Base-by-base conservation (phyloP, 2,797 vertebrate genomes). In the Eurystomus glaucurus region DNA sequence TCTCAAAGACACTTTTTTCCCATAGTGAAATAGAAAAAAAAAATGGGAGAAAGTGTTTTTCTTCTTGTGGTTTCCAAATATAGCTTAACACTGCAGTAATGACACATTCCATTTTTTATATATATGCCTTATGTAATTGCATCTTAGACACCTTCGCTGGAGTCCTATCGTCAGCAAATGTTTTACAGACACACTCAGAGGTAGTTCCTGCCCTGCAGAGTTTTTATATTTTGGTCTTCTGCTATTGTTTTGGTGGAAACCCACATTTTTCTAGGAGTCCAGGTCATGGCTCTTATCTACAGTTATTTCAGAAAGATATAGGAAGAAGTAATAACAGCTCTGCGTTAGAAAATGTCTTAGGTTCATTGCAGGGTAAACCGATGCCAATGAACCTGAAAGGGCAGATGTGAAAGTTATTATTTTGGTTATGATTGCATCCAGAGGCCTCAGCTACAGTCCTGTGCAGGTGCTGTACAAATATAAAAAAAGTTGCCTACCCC, bases 71-170 rank as follows among this genome's bases (percentile, higher is more conserved):
- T 70, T 93, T 91, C 81, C 66, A 78, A 83, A 80, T 84, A 89
- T 80, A 86, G 48, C 46, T 81, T 78, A 85, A 76, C 77, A 85
- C 86, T 85, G 95, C 95, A 97, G 90, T 84, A 95, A 95, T 93
- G 93, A 92, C 92, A 97, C 93, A 94, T 95, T 66, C 68, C 25
- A 35, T 94, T 94, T 43, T 90, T 89, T 50, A 51, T 48, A 62
- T 28, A 51, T 57, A 33, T 23, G 48, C 66, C 74, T 96, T 94
- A 96, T 89, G 91, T 91, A 96, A 95, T 92, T 82, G 74, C 25
- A 77, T 51, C 64, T 85, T 54, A 92, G 86, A 82, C 80, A 74
- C 39, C 39, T 61, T 94, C 86, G 71, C 60, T 50, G 45, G 77
- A 76, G 35, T 60, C 60, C 88, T 82, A 61, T 66, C 89, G 70